Evolutionary conservation across 2,888 invertebrate species (phyloP), one percentile per base, ranked within the genome.

Genomic region (Tineola bisselliella): DNA sequence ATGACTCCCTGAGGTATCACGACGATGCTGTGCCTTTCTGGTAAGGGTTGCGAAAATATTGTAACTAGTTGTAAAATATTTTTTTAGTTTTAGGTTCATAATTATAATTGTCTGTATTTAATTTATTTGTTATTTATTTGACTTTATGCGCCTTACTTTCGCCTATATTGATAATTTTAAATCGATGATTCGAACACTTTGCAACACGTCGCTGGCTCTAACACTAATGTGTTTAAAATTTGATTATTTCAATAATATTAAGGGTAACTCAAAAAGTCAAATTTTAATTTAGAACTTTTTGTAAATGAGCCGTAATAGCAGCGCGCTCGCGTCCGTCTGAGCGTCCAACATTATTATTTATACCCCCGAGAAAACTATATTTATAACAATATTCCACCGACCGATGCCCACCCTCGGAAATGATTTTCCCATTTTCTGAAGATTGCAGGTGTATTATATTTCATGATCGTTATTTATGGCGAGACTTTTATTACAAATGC

Each of bases 381-480:
- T 87, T 86, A 86, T 87, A 84, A 86, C 86, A 86, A 87, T 87
- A 86, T 87, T 81, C 79, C 81, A 76, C 75, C 83, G 82, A 84
- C 82, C 86, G 84, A 82, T 84, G 73, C 84, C 81, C 81, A 81
- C 84, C 83, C 86, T 81, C 75, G 77, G 84, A 84, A 86, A 87
- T 87, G 82, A 87, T 87, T 87, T 84, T 81, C 82, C 84, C 83
- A 87, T 87, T 87, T 87, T 77, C 84, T 72, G 75, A 84, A 87
- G 84, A 87, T 87, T 87, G 86, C 86, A 87, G 87, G 86, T 87
- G 79, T 87, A 87, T 87, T 87, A 87, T 86, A 86, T 87, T 87
- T 87, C 87, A 86, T 87, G 87, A 84, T 77, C 79, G 82, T 87
- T 87, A 87, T 87, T 87, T 87, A 87, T 84, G 82, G 79, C 73